phyloP scores from a whole-genome alignment of 1,140 invertebrate species.

The Drosophila neocordata region DNA sequence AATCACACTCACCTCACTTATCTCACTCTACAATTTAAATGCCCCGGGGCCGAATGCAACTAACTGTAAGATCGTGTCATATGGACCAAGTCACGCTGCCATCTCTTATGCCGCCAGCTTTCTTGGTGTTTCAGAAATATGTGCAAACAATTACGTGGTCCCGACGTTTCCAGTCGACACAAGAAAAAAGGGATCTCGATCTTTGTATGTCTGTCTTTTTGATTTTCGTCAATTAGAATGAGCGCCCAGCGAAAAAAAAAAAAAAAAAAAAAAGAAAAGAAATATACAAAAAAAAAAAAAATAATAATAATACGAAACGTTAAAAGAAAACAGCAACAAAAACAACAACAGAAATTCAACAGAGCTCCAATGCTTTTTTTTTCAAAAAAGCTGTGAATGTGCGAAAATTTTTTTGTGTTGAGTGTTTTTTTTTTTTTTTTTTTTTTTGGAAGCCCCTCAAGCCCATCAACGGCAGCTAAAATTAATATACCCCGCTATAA shows the following conservation, averaged over 20 bases:
- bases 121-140: slow-evolving; percentile 78
- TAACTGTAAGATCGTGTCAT: slow-evolving; percentile 8
- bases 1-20: too few species aligned
- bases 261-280: background rate
- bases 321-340: too few species aligned
- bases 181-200: slow-evolving; percentile 28
- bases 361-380: background rate
- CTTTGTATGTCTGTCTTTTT: slow-evolving; percentile 62
- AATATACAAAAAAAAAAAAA: too few species aligned
- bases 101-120: slow-evolving; percentile 47
- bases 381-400: slow-evolving; percentile 75
- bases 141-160: slow-evolving; percentile 74
- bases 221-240: slow-evolving; percentile 80
- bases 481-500: slow-evolving; percentile 77
- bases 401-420: slow-evolving; percentile 62
- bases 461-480: slow-evolving; percentile 76
- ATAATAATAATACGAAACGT: too few species aligned
- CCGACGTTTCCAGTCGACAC: slow-evolving; percentile 26
- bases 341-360: background rate
- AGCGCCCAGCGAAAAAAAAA: slow-evolving; percentile 29
- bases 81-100: slow-evolving; percentile 7
- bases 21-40: background rate
- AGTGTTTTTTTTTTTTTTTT: slow-evolving; percentile 19
- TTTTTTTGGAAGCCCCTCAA: slow-evolving; percentile 63
- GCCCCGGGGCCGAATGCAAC: background rate